phyloP scores from a whole-genome alignment of 2,797 vertebrate genomes.

The Myripristis jacobus region DNA sequence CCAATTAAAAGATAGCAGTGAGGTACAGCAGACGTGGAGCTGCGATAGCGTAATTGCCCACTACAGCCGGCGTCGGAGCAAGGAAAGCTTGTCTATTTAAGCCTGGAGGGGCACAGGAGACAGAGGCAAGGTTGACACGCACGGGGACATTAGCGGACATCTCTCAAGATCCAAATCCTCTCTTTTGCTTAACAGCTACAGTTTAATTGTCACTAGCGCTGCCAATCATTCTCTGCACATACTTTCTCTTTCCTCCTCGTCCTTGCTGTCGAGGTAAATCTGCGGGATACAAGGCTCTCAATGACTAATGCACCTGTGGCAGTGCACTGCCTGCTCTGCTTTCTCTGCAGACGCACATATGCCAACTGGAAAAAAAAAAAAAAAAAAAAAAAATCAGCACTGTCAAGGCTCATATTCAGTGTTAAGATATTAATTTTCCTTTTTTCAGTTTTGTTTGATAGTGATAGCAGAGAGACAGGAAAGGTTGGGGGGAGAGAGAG shows the following conservation, averaged over 20 bases:
- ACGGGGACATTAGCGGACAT: conserved; percentile 65
- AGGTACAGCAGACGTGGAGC: conserved; percentile 61
- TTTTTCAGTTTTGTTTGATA: no score
- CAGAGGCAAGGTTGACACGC: conserved; percentile 43
- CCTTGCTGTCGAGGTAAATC: conserved; percentile 60
- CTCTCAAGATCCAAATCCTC: conserved; percentile 67
- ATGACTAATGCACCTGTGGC: conserved; percentile 51
- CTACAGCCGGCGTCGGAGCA: conserved; percentile 37
- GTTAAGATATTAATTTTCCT: no score
- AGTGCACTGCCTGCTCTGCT: conserved; percentile 12
- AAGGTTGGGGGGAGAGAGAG: no score
- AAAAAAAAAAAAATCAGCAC: no score
- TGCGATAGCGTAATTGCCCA: conserved; percentile 72
- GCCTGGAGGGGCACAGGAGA: conserved; percentile 62
- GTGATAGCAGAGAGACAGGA: not conserved
- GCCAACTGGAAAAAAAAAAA: not conserved
- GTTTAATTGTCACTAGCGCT: conserved; percentile 74
- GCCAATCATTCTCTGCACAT: conserved; percentile 60
- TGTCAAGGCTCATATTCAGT: no score
- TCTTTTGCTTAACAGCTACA: conserved; percentile 70
- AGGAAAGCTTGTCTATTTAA: conserved; percentile 53
- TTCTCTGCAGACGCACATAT: conserved; percentile 1
- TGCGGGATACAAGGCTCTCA: conserved; percentile 41
- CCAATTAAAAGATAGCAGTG: conserved; percentile 83
- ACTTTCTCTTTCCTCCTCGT: conserved; percentile 22